Evolutionary conservation across 1,140 invertebrate species (phyloP), one percentile per base, ranked within the genome.

Genomic region (Stegodyphus mimosarum): DNA sequence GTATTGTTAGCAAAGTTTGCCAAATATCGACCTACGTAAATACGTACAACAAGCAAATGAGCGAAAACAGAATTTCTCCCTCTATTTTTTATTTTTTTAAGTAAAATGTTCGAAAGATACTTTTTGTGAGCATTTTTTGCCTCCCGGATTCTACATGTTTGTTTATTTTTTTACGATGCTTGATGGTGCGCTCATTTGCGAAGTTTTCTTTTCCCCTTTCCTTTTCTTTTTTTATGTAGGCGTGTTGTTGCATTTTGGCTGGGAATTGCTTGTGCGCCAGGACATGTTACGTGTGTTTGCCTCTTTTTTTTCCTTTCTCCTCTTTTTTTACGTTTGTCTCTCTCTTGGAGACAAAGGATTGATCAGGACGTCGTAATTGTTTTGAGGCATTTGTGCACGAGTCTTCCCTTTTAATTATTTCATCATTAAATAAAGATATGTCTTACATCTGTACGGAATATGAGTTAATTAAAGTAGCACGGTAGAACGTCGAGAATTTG

Each of bases 41-140:
- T 53, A 74, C 72, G 33, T 33, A 33, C 33, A 33, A 33, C 33
- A 74, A 74, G 72, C 72, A 74, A 74, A 74, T 74, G 72, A 74
- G 72, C 48, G 72, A 74, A 74, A 74, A 74, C 52, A 60, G 52
- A 55, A 74, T 74, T 74, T 74, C 52, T 13, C 48, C 33, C 33
- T 33, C 33, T 33, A 33, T 33, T 33, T 33, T 33, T 33, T 55
- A 55, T 74, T 74, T 74, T 74, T 33, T 53, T 33, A 74, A 60
- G 52, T 11, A 48, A 60, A 17, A 55, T 55, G 52, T 53, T 55
- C 11, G 72, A 18, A 60, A 51, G 18, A 18, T 74, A 53, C n/a
- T n/a, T 11, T n/a, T 63, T 74, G 53, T 55, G 72, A 51, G n/a
- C 60, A 10, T 63, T 63, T 63, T 63, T n/a, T 33, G 17, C 52